phyloP scores from a whole-genome alignment of 2,797 vertebrate genomes.

The Sebastes diaconus region DNA sequence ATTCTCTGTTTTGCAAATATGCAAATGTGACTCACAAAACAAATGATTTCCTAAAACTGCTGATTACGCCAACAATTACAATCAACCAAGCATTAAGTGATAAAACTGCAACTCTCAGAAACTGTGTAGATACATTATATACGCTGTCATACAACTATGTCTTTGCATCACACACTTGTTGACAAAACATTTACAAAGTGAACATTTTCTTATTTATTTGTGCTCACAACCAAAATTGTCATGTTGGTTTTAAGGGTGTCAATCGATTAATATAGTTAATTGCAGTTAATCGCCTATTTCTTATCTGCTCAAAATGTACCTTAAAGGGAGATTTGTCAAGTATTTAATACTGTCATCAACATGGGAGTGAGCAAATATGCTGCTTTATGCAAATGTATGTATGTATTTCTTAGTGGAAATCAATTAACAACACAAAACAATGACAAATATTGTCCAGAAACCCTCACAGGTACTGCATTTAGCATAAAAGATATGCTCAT shows the following conservation, averaged over 20 bases:
- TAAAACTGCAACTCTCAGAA: neutral
- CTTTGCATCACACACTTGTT: neutral
- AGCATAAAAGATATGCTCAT: no score
- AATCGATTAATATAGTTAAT: no score
- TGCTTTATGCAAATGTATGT: no score
- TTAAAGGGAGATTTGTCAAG: no score
- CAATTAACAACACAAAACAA: no score
- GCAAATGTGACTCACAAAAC: neutral
- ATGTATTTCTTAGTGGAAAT: no score
- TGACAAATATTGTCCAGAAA: no score
- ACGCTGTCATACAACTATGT: neutral
- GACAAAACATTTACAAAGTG: neutral
- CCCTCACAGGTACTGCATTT: no score
- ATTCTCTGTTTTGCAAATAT: neutral
- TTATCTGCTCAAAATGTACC: no score
- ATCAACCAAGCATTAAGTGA: slow-evolving; percentile 16
- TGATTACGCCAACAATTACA: slow-evolving; percentile 19
- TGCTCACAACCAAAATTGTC: neutral
- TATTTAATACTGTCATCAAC: no score
- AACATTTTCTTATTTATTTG: neutral
- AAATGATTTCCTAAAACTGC: neutral
- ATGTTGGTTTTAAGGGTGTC: neutral
- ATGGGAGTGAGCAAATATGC: no score
- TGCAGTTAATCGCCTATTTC: no score
- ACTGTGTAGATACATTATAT: neutral